phyloP scores from a whole-genome alignment of 2,888 invertebrate genomes.

The Nomada fabriciana region DNA sequence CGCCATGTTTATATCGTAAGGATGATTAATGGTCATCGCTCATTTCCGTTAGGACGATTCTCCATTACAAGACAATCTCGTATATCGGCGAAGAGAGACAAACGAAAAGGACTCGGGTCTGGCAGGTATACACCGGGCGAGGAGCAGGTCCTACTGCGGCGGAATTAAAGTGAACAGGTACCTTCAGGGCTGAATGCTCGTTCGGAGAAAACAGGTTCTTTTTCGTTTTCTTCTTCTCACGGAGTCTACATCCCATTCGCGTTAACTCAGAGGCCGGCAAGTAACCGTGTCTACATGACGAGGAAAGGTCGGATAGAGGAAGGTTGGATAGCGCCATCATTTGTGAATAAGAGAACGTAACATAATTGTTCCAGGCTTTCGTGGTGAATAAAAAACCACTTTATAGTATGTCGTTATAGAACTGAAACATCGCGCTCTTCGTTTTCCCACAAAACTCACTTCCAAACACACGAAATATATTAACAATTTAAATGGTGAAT shows the following conservation, averaged over 20 bases:
- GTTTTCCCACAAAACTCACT: too few relatives aligned
- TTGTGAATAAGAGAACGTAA: background rate
- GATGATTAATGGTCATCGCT: conserved; percentile 41
- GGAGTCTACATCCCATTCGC: conserved; percentile 66
- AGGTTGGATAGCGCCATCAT: conserved; percentile 8
- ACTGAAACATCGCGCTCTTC: background rate
- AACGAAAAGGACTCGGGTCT: conserved; percentile 49
- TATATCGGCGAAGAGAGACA: conserved; percentile 33
- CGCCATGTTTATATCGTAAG: background rate
- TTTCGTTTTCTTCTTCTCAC: conserved; percentile 73
- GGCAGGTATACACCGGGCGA: conserved; percentile 48
- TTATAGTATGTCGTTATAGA: too few relatives aligned
- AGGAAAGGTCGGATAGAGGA: background rate
- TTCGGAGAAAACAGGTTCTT: conserved; percentile 80
- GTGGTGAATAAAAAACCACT: background rate
- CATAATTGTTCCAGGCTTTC: background rate
- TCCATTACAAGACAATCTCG: conserved; percentile 8
- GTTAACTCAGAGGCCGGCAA: conserved; percentile 66
- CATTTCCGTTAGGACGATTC: conserved; percentile 20
- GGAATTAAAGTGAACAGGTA: conserved; percentile 82
- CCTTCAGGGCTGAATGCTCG: conserved; percentile 74
- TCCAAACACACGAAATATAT: too few relatives aligned
- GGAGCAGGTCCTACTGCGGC: conserved; percentile 77
- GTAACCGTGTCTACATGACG: conserved; percentile 1
- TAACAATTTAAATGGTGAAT: too few relatives aligned